Evolutionary conservation across 2,888 invertebrate genomes (phyloP), one percentile per base, ranked within the genome.

Genomic region (Amphipyra berbera): DNA sequence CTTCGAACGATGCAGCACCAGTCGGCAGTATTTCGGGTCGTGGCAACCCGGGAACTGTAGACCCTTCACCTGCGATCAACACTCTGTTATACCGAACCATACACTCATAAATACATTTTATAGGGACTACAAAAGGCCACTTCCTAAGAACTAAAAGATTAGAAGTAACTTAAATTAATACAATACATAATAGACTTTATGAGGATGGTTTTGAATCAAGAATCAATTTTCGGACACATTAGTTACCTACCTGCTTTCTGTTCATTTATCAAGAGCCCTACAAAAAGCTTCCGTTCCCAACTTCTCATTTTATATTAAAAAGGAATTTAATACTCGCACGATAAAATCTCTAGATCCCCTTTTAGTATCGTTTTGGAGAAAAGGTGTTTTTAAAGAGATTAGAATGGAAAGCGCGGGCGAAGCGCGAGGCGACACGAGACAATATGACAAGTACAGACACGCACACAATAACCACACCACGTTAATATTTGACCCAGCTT

Each of bases 1-100:
- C 95, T 98, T 97, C 96, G 99, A 99, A 95, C 99, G 97, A 95
- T 99, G 98, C 96, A 98, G 96, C 95, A 99, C 97, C 96, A 98
- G 98, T 94, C 98, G 98, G 96, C 98, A 98, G 96, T 98, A 98
- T 95, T 97, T 97, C 93, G 98, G 97, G 96, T 98, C 98, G 96
- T 98, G 97, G 96, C 98, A 98, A 95, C 98, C 98, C 94, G 98
- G 98, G 96, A 98, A 98, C 97, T 97, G 98, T 95, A 98, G 96
- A 95, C 98, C 98, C 96, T 98, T 98, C 96, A 98, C 97, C 98
- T 98, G 97, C 94, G 93, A 93, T 93, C 95, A 95, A 92, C 88
- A 88, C 87, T 87, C 81, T 61, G 81, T 87, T 93, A 88, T 85
- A 82, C 84, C 85, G 82, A 83, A 79, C 56, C 82, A 81, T 82